Base-by-base conservation (phyloP, 2,888 invertebrate species). In the Thymelicus lineola region DNA sequence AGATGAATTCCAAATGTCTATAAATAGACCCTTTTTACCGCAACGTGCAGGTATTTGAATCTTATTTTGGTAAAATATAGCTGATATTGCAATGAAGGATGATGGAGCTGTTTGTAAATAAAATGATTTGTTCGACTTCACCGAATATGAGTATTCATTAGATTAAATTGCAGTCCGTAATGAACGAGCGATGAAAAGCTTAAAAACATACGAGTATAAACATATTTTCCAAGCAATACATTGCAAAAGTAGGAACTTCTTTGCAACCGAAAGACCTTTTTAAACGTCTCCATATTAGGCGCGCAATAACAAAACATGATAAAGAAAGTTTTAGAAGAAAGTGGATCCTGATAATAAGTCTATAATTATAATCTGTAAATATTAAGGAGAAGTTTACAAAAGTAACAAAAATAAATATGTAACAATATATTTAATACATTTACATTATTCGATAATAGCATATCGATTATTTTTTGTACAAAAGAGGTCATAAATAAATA, bases 61-160 rank as follows among this genome's bases (percentile, higher is more conserved):
- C 42, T 60, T 60, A 38, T n/a, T 0, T 0, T 0, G 14, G 20
- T n/a, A 15, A 3, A 7, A 42, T 53, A 60, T 28, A 53, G 60
- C 59, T 45, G 50, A 12, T n/a, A 28, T 38, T 67, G 6, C 53
- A 12, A 0, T 48, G 15, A 6, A 10, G 14, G 7, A 5, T 48
- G 7, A 9, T 14, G 12, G 14, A 58, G 50, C 60, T 60, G 28
- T 10, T 59, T 42, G 50, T 60, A 60, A 66, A 66, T 66, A 60
- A 50, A 53, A 66, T 48, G 60, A 59, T 66, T 66, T 66, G 60
- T 59, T 66, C 60, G 38, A 48, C 38, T 48, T 46, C 59, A 66
- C 60, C 50, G 60, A 66, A 60, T 60, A 66, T 60, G 60, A 66
- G 66, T 60, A 59, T 66, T 66, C 60, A 17, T 60, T 38, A 60